These are phyloP conservation scores for Frieseomelitta varia DNA, from an alignment of 1,140 invertebrate species.

Conservation along the genomic window DNA sequence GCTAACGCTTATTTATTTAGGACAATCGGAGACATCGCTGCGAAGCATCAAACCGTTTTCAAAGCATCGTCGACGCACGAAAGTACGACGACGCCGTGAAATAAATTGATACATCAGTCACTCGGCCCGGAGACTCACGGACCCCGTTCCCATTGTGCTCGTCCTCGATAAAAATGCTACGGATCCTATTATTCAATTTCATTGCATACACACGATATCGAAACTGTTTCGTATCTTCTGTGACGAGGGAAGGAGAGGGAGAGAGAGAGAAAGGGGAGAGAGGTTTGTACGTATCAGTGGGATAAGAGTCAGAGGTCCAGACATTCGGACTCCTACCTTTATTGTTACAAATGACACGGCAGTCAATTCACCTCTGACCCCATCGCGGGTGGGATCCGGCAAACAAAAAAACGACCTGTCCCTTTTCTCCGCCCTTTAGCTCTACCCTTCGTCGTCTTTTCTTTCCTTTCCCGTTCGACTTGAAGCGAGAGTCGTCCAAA, in stretches of 20 bases:
- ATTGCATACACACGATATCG: conserved; percentile 44
- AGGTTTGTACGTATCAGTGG: conserved; percentile 47
- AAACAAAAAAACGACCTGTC: conserved; percentile 56
- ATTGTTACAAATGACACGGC: conserved; percentile 72
- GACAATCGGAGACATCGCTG: conserved; percentile 38
- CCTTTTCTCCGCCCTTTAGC: conserved; percentile 32
- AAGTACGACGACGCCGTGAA: conserved; percentile 34
- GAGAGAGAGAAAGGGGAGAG: neutral
- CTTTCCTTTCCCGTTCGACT: neutral
- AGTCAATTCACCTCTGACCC: conserved; percentile 65
- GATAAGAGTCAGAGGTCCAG: conserved; percentile 51
- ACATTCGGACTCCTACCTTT: conserved; percentile 67
- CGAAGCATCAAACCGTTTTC: conserved; percentile 34
- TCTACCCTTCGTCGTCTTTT: conserved; percentile 2
- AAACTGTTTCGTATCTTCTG: neutral
- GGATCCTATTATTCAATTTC: conserved; percentile 59
- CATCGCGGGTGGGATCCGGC: conserved; percentile 55
- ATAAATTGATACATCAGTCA: conserved; percentile 51
- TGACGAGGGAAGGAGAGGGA: neutral
- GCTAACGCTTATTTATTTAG: conserved; percentile 44
- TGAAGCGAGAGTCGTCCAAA: neutral
- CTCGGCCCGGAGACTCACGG: neutral
- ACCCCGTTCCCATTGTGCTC: conserved; percentile 30
- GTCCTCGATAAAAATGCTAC: conserved; percentile 43
- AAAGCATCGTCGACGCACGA: conserved; percentile 7